Conservation (phyloP, 2,113 vertebrate species). For the Raja brachyura region DNA sequence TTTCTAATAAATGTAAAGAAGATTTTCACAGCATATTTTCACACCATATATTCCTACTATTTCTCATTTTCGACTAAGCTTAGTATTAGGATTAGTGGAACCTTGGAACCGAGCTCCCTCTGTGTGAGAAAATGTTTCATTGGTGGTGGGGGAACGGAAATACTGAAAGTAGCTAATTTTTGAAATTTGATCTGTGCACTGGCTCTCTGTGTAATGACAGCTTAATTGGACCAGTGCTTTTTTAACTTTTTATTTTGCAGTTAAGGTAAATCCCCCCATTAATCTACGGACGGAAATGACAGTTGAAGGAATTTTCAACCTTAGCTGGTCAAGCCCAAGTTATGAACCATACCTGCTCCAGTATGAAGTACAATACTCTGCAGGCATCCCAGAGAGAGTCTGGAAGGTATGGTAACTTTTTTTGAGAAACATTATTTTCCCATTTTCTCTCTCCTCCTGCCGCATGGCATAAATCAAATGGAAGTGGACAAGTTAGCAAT, state of each 20-base stretch:
- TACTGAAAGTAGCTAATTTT: too few relatives aligned
- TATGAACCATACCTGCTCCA: conserved; percentile 49
- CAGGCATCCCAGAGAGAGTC: conserved; percentile 43
- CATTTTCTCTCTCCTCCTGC: neutral
- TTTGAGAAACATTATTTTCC: neutral
- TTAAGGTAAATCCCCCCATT: conserved; percentile 69
- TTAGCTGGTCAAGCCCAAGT: conserved; percentile 63
- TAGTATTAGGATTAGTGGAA: neutral
- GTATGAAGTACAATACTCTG: conserved; percentile 68
- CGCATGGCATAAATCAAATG: neutral
- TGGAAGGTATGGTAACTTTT: conserved; percentile 49
- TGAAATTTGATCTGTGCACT: neutral
- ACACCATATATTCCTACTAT: neutral
- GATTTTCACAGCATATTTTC: neutral
- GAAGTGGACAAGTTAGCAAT: neutral
- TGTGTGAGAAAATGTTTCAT: too few relatives aligned
- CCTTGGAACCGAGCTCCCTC: too few relatives aligned
- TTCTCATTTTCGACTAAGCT: neutral
- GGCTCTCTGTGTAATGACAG: neutral
- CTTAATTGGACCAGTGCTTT: neutral
- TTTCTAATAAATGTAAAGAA: neutral
- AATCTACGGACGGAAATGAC: conserved; percentile 66
- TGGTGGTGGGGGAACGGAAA: too few relatives aligned
- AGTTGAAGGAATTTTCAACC: conserved; percentile 57
- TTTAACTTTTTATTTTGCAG: conserved; percentile 49